A percentile compares a stretch with the other conserved stretches of the same genome.
Evolutionary conservation across 1,140 invertebrate genomes (phyloP).

Genomic region (Drosophila lacertosa): DNA sequence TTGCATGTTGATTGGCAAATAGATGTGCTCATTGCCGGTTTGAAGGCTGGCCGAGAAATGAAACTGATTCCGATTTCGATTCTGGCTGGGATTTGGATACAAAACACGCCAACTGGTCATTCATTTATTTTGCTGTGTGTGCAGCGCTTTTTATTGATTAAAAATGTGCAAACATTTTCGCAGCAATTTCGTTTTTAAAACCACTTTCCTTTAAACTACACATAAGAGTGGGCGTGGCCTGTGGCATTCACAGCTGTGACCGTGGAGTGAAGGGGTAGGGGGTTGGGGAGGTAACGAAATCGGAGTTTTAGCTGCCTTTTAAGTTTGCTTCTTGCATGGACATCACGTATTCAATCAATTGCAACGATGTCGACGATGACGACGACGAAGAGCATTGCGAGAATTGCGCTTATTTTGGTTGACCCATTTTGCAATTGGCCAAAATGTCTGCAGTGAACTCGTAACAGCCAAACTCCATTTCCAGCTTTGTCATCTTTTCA

Average conservation of each 20-base stretch:
- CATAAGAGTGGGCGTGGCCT: conserved; percentile 4
- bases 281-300: no score
- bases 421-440: conserved; percentile 77
- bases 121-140: conserved; percentile 34
- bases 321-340: conserved; percentile 81
- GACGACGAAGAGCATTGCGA: conserved; percentile 22
- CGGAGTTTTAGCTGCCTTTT: conserved; percentile 55
- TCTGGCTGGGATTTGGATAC: conserved; percentile 12
- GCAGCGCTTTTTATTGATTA: conserved; percentile 68
- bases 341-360: conserved; percentile 82
- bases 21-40: conserved; percentile 46
- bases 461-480: conserved; percentile 21
- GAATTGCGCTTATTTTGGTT: conserved; percentile 70
- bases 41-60: conserved; percentile 39
- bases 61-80: conserved; percentile 20
- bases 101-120: conserved; percentile 61
- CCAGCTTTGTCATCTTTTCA: conserved; percentile 48
- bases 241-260: no score
- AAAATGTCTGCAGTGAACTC: conserved; percentile 67
- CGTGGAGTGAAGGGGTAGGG: not conserved
- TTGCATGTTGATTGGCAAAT: conserved; percentile 58
- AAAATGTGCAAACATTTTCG: conserved; percentile 81
- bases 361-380: conserved; percentile 59
- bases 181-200: conserved; percentile 79
- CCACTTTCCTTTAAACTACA: conserved; percentile 73